These are phyloP conservation scores for Allobates femoralis DNA, from an alignment of 2,797 vertebrate genomes.

Conservation along the genomic window DNA sequence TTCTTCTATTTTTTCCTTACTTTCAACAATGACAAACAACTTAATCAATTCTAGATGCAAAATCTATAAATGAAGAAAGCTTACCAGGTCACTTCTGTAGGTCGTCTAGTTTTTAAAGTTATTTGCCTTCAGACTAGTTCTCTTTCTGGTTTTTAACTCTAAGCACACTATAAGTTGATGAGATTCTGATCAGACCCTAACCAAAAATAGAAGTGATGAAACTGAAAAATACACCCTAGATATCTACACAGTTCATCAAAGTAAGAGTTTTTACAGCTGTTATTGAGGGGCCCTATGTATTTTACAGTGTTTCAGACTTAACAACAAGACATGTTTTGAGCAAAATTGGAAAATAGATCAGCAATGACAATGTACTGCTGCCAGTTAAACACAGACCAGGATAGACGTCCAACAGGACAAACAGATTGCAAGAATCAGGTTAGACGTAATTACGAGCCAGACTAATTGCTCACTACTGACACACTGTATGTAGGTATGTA, in stretches of 20 bases:
- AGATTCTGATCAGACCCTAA: not conserved
- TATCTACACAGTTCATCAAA: not conserved
- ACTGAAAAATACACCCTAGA: not conserved
- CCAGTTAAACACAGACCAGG: too few species aligned
- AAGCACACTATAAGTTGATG: not conserved
- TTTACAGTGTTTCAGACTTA: not conserved
- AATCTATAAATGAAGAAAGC: slow-evolving; percentile 41
- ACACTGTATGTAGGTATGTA: too few species aligned
- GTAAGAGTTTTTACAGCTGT: not conserved
- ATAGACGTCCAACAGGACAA: too few species aligned
- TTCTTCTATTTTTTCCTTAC: slow-evolving; percentile 34
- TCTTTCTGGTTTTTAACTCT: not conserved
- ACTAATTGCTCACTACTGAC: too few species aligned
- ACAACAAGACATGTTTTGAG: too few species aligned
- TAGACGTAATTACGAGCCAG: too few species aligned
- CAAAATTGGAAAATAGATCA: too few species aligned
- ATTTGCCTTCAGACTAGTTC: not conserved
- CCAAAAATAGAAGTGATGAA: not conserved
- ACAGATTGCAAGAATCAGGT: too few species aligned
- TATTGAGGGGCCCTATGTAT: not conserved
- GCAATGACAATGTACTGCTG: too few species aligned
- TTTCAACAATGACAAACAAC: slow-evolving; percentile 48
- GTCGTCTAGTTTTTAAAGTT: not conserved
- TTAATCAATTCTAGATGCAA: slow-evolving; percentile 35
- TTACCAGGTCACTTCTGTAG: not conserved